Conservation (phyloP, 2,113 vertebrate species). For the Nyctereutes procyonoides region DNA sequence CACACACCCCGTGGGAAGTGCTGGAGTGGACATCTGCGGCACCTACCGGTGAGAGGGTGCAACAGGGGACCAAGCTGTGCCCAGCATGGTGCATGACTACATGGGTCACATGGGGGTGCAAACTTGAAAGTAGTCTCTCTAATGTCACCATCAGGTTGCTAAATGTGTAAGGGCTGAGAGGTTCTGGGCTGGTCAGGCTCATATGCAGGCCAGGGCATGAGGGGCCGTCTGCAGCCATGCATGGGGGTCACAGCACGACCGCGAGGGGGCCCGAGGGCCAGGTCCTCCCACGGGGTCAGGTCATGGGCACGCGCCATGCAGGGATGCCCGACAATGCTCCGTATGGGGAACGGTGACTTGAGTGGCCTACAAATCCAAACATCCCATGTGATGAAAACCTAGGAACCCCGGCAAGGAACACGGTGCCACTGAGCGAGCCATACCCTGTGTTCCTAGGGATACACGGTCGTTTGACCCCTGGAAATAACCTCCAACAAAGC, state of each 20-base stretch:
- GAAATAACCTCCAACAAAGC: neutral
- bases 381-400: neutral
- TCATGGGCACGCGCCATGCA: neutral
- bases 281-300: no score
- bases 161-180: no score
- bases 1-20: neutral
- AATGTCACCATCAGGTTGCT: neutral
- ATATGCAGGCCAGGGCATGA: neutral
- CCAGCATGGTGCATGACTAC: fast-evolving
- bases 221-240: neutral
- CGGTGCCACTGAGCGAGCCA: neutral
- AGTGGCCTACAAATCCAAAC: neutral
- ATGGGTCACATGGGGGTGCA: fast-evolving
- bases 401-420: neutral
- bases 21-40: neutral
- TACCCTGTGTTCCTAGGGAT: no score
- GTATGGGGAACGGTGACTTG: neutral
- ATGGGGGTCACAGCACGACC: neutral
- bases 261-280: fast-evolving
- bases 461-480: fast-evolving
- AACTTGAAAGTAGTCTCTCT: neutral
- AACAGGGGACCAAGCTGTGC: neutral
- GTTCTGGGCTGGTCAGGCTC: neutral
- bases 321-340: no score
- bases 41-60: neutral